Percentiles rank a stretch among this genome's conserved stretches.
phyloP scores from a whole-genome alignment of 2,113 vertebrate genomes.

The Salvelinus alpinus region DNA sequence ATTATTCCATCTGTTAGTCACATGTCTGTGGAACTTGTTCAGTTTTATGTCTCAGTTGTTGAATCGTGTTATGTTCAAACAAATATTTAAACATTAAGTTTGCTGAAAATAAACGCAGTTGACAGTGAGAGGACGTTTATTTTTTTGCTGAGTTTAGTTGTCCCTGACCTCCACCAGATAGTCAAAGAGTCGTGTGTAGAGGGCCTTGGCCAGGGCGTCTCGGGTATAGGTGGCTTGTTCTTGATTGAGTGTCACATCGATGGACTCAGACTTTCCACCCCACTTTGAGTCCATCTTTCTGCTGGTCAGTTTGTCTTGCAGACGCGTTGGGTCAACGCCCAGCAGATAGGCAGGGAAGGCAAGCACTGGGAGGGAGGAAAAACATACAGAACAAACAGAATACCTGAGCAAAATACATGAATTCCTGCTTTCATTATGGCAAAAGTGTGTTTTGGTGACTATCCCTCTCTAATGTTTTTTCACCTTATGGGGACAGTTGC shows the following conservation, averaged over 20 bases:
- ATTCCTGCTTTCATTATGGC: too few species aligned
- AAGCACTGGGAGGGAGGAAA: slow-evolving; percentile 72
- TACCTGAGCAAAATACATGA: too few species aligned
- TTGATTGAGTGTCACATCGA: slow-evolving; percentile 90
- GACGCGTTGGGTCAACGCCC: slow-evolving; percentile 83
- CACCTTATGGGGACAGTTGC: not conserved
- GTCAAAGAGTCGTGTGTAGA: slow-evolving; percentile 90
- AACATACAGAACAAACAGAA: not conserved
- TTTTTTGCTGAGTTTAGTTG: not conserved
- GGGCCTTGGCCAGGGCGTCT: slow-evolving; percentile 91
- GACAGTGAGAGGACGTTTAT: too few species aligned
- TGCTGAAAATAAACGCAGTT: too few species aligned
- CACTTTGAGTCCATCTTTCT: slow-evolving; percentile 97
- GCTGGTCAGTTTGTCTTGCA: slow-evolving; percentile 93
- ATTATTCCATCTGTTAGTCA: too few species aligned
- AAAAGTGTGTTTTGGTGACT: too few species aligned
- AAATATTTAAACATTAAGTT: too few species aligned
- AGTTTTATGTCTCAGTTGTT: too few species aligned
- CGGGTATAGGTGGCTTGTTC: slow-evolving; percentile 92
- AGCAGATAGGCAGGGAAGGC: slow-evolving; percentile 94
- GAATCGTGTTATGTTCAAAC: too few species aligned
- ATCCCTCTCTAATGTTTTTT: not conserved
- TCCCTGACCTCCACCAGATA: slow-evolving; percentile 89
- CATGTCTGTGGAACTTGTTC: too few species aligned
- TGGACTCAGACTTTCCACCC: slow-evolving; percentile 90